Evolutionary conservation across 2,888 invertebrate genomes (phyloP).

Genomic region (Trichogramma dendrolimi): DNA sequence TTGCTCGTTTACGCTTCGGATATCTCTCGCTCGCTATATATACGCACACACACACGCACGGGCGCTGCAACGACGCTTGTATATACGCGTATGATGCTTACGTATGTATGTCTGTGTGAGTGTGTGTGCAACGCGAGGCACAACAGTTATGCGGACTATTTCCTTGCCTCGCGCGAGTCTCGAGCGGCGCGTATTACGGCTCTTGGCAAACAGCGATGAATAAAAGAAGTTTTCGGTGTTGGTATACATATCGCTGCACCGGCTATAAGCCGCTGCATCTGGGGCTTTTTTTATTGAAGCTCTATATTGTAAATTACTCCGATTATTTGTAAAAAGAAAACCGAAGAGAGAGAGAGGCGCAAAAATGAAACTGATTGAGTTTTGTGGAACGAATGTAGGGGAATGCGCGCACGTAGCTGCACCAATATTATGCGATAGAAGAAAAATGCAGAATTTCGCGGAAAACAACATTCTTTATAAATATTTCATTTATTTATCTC

Average conservation of each 20-base stretch:
- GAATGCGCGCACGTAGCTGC: neutral
- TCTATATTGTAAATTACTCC: no score
- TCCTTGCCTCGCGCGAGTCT: constrained; percentile 22
- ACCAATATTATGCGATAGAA: neutral
- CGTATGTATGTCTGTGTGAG: no score
- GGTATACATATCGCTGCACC: no score
- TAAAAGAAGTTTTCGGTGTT: constrained; percentile 21
- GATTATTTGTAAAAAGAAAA: neutral
- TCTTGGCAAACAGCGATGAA: constrained; percentile 14
- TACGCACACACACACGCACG: no score
- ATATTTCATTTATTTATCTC: no score
- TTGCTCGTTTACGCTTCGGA: constrained; percentile 38
- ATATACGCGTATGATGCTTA: no score
- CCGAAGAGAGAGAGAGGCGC: neutral
- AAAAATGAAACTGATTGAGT: constrained; percentile 3
- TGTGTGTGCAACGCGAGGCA: constrained; percentile 36
- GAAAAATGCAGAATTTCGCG: no score
- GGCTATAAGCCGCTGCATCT: no score
- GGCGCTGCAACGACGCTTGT: no score
- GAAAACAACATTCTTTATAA: no score
- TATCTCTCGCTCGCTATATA: constrained; percentile 2
- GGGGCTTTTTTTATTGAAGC: no score
- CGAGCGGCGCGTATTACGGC: neutral
- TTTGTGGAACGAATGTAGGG: no score
- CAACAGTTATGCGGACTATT: constrained; percentile 43